Percentiles rank a stretch among this genome's conserved stretches.
These are phyloP conservation scores for Alouatta palliata DNA, from an alignment of 2,113 vertebrate genomes.

Conservation along the genomic window DNA sequence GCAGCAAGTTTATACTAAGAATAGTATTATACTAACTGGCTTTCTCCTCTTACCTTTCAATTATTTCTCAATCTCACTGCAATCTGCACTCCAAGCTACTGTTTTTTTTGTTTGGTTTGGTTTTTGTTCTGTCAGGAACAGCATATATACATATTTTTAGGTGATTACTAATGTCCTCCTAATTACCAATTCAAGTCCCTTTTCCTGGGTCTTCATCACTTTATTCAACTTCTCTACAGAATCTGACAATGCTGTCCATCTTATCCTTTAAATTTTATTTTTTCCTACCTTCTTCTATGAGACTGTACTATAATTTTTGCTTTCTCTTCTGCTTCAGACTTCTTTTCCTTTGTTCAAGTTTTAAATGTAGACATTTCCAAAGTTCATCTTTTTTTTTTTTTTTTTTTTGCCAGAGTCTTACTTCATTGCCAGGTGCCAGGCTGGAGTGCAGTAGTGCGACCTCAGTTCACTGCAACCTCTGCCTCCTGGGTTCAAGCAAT, in stretches of 20 bases:
- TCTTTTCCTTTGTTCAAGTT: neutral
- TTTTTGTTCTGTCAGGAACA: no score
- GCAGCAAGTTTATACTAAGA: neutral
- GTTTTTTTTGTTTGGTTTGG: neutral
- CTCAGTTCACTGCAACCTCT: no score
- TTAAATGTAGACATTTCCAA: neutral
- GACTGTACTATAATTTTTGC: neutral
- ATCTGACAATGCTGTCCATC: neutral
- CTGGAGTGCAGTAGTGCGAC: no score
- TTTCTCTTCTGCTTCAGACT: constrained; percentile 19
- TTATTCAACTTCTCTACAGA: constrained; percentile 11
- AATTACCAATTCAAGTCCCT: neutral
- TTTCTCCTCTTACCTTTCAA: constrained; percentile 19
- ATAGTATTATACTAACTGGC: neutral
- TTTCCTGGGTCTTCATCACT: neutral
- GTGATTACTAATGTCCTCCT: neutral
- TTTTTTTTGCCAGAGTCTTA: no score
- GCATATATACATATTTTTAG: neutral
- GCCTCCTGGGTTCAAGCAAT: no score
- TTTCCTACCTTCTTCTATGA: neutral
- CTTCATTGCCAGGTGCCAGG: no score
- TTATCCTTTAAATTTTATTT: neutral
- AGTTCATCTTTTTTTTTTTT: neutral
- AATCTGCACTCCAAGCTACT: neutral
- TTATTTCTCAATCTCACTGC: neutral